Percentiles rank a stretch among this genome's conserved stretches.
Conservation (phyloP, 2,797 vertebrate species). For the Coregonus sp. region DNA sequence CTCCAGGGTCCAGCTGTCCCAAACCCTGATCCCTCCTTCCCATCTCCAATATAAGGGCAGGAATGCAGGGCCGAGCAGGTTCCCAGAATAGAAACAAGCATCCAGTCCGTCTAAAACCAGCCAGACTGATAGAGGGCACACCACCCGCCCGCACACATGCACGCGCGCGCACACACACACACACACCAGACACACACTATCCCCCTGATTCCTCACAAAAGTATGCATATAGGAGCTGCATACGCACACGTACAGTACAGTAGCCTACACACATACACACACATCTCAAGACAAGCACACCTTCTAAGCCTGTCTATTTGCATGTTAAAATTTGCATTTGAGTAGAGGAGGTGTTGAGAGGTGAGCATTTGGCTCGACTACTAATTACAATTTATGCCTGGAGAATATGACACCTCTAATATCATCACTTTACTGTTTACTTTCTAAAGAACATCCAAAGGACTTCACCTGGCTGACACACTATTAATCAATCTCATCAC, state of each 20-base stretch:
- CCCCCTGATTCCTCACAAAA: no score
- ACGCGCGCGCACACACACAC: conserved; percentile 14
- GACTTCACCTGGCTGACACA: background rate
- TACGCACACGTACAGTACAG: no score
- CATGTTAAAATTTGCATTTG: background rate
- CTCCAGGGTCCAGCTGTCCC: conserved; percentile 70
- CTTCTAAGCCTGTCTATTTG: background rate
- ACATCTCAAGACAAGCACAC: conserved; percentile 5
- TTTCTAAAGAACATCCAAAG: background rate
- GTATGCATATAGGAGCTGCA: no score
- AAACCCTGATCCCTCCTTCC: conserved; percentile 18
- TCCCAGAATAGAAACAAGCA: conserved; percentile 70
- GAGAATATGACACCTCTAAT: conserved; percentile 1
- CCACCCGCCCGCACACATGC: conserved; percentile 17
- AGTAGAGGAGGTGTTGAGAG: background rate
- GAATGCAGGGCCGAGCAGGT: conserved; percentile 63
- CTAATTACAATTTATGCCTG: background rate
- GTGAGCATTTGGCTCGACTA: background rate
- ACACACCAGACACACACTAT: background rate
- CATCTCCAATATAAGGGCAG: conserved; percentile 70
- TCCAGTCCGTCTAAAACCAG: conserved; percentile 48
- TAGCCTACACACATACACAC: background rate
- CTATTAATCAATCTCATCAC: background rate
- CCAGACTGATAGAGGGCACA: conserved; percentile 56
- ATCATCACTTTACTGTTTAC: background rate